These are phyloP conservation scores for Necrosyrtes monachus DNA, from an alignment of 2,797 vertebrate species.

Conservation along the genomic window DNA sequence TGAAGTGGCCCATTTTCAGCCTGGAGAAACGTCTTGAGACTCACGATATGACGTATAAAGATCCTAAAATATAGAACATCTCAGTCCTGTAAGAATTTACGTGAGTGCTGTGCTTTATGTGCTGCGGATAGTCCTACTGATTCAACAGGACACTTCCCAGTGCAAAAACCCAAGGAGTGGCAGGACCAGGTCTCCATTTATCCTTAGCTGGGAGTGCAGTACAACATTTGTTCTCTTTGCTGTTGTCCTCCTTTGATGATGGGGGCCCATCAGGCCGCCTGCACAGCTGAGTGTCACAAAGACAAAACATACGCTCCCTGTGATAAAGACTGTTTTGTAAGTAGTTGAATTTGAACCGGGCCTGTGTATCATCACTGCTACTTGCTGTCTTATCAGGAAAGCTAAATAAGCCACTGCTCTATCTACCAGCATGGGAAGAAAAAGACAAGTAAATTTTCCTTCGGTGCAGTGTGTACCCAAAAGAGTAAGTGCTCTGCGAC, in stretches of 20 bases:
- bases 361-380: neutral
- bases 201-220: neutral
- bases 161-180: neutral
- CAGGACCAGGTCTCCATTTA: neutral
- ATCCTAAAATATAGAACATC: neutral
- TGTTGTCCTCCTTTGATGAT: neutral
- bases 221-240: neutral
- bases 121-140: neutral
- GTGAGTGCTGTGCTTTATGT: neutral
- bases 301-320: neutral
- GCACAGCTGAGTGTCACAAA: constrained; percentile 5
- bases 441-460: neutral
- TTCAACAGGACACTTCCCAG: neutral
- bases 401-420: constrained; percentile 12
- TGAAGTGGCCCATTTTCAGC: neutral
- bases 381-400: constrained; percentile 34
- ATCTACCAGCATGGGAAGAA: neutral
- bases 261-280: neutral
- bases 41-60: neutral
- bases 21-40: neutral
- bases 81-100: neutral
- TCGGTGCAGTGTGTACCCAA: neutral
- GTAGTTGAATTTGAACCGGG: neutral
- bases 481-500: neutral
- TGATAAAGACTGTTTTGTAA: constrained; percentile 19